Percentiles rank a stretch among this genome's conserved stretches.
These are phyloP conservation scores for Dasyurus viverrinus DNA, from an alignment of 2,113 vertebrate genomes.

Conservation along the genomic window DNA sequence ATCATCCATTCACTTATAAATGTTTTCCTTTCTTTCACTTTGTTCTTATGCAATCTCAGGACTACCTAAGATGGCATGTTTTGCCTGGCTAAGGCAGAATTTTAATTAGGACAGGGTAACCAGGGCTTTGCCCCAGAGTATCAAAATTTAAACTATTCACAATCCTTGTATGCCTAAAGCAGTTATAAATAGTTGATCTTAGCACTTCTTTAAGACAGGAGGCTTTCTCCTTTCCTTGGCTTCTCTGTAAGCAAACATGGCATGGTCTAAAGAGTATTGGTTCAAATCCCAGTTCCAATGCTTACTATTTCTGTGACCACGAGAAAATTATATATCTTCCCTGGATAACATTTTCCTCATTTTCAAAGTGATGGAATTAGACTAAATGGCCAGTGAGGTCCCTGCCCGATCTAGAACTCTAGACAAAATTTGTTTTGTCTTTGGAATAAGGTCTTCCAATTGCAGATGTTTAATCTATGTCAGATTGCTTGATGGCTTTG, in stretches of 20 bases:
- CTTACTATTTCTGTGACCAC: background rate
- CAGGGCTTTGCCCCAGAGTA: background rate
- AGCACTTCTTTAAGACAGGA: background rate
- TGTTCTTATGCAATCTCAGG: background rate
- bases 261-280: background rate
- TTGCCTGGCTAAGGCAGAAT: background rate
- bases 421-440: too few relatives aligned
- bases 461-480: too few relatives aligned
- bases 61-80: background rate
- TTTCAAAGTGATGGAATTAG: background rate
- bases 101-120: background rate
- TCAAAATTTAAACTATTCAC: background rate
- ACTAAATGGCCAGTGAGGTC: background rate
- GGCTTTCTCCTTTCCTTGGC: background rate
- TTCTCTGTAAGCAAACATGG: background rate
- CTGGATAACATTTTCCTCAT: background rate
- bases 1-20: background rate
- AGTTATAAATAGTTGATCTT: background rate
- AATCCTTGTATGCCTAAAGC: background rate
- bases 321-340: background rate
- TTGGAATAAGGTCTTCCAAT: too few relatives aligned
- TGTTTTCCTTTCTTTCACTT: background rate
- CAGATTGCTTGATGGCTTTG: too few relatives aligned
- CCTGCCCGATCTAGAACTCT: background rate
- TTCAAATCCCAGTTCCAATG: background rate